A percentile compares a stretch with the other conserved stretches of the same genome.
Conservation (phyloP, 2,888 invertebrate species). For the Eupithecia vulgata region DNA sequence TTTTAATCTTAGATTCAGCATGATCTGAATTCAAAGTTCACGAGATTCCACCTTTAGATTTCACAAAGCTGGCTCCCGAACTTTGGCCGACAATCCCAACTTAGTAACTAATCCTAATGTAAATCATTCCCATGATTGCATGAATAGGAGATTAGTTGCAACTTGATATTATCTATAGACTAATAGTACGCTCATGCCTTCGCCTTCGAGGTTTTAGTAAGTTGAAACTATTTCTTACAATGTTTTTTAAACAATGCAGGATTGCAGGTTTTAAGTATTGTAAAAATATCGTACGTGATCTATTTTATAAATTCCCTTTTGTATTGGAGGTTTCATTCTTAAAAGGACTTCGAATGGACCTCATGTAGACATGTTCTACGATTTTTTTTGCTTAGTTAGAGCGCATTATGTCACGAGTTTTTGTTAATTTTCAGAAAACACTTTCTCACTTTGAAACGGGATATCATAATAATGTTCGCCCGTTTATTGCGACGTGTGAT, state of each 20-base stretch:
- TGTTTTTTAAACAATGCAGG: neutral
- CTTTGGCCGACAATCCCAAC: conserved; percentile 39
- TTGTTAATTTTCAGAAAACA: neutral
- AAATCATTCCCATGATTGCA: conserved; percentile 44
- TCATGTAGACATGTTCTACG: neutral
- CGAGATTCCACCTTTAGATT: conserved; percentile 28
- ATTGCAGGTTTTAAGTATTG: too few species aligned
- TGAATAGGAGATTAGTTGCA: conserved; percentile 45
- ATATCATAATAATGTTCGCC: too few species aligned
- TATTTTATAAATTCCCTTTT: too few species aligned
- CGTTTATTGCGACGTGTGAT: neutral
- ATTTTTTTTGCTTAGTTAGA: neutral
- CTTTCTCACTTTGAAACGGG: neutral
- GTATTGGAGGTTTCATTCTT: too few species aligned
- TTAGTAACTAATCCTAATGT: conserved; percentile 43
- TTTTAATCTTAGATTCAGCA: conserved; percentile 10
- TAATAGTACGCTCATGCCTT: neutral
- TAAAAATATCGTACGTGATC: too few species aligned
- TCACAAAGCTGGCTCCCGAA: conserved; percentile 34
- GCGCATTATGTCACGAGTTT: neutral
- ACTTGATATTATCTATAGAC: conserved; percentile 26
- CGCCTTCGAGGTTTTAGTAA: neutral
- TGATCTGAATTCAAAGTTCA: conserved; percentile 20
- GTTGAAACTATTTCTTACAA: neutral
- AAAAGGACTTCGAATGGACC: neutral